Conservation (phyloP, 2,888 invertebrate genomes). For the Tillus elongatus region DNA sequence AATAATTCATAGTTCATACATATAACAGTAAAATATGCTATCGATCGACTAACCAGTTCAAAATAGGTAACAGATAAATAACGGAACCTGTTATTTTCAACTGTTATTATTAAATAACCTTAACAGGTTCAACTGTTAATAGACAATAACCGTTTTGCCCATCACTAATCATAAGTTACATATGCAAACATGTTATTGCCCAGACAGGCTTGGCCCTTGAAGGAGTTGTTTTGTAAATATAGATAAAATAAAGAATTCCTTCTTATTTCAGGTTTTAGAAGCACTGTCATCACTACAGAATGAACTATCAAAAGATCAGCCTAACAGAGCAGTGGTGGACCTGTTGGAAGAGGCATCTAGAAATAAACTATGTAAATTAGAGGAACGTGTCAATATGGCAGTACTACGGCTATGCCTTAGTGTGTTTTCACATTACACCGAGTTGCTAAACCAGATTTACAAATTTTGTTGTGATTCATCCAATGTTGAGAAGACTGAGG, state of each 20-base stretch:
- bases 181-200: no score
- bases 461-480: slow-evolving; percentile 25
- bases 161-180: no score
- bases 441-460: slow-evolving; percentile 29
- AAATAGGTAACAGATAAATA: no score
- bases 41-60: no score
- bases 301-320: slow-evolving; percentile 41
- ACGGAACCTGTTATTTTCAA: no score
- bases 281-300: slow-evolving; percentile 44
- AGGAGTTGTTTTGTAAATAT: no score
- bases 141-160: no score
- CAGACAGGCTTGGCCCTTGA: no score
- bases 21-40: no score
- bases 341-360: slow-evolving; percentile 52
- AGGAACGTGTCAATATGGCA: slow-evolving; percentile 57
- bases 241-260: background rate
- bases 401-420: slow-evolving; percentile 50
- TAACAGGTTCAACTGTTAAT: no score
- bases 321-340: slow-evolving; percentile 47
- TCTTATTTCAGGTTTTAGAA: slow-evolving; percentile 43
- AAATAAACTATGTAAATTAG: slow-evolving; percentile 54
- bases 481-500: slow-evolving; percentile 29
- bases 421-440: slow-evolving; percentile 33
- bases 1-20: no score
- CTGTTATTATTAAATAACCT: no score